Base-by-base conservation (phyloP, 2,113 vertebrate genomes). In the Pseudolaguvia tuberculata region DNA sequence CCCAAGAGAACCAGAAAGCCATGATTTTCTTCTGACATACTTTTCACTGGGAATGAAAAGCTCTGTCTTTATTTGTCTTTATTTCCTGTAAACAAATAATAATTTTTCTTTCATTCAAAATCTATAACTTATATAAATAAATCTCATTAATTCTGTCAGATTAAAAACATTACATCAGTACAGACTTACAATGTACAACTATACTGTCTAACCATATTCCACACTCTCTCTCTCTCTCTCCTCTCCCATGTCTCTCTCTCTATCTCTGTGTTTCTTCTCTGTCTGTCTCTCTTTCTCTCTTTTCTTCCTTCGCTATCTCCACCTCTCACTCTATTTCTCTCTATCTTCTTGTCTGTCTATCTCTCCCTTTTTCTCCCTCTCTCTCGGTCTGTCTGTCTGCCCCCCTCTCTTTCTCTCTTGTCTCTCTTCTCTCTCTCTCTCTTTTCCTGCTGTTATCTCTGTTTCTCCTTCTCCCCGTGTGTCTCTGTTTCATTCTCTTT, bases 61-160 rank as follows among this genome's bases (percentile, higher is more conserved):
- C 78, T 77, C 56, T 82, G 83, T 80, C 85, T n/a, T n/a, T n/a
- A n/a, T n/a, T 88, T 86, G 84, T 83, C 70, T 47, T 45, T 61
- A 74, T 48, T 69, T 78, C 78, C 78, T 56, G 42, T 52, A 77
- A 45, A 27, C 35, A 70, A 67, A 81, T 79, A 84, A 85, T 42
- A 67, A 73, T 65, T 55, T 53, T 72, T 66, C 62, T 83, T 75
- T 78, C 82, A 83, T 78, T 86, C 67, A 84, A 21, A 71, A 77
- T 50, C 52, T 50, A 42, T 42, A 70, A 39, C n/a, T n/a, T n/a
- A 14, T n/a, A 2, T 14, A 18, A 23, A 21, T 29, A 4, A 55
- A 62, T 67, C 70, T 15, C 47, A 20, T 42, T 5, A 67, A n/a
- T n/a, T 23, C 31, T 66, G 50, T 53, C 53, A 14, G 21, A 14